These are phyloP conservation scores for Poeciliopsis presidionis DNA, from an alignment of 2,797 vertebrate species.

Conservation along the genomic window DNA sequence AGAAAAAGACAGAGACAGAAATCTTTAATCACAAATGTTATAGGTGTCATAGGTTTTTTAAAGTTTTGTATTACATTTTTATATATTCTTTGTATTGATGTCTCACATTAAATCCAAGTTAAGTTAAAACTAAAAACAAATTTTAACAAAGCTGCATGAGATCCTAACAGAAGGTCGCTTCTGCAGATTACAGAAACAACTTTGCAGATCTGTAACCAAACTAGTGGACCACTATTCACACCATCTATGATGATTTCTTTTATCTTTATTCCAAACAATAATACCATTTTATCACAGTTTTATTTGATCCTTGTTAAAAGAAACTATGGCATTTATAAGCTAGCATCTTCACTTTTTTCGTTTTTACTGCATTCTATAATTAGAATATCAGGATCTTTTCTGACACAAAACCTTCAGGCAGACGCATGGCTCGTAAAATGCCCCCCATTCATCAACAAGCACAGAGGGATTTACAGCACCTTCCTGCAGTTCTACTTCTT, in stretches of 20 bases:
- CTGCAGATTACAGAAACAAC: neutral
- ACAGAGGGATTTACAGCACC: neutral
- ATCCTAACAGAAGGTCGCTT: no score
- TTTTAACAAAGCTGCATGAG: neutral
- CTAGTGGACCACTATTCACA: neutral
- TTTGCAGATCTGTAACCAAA: neutral
- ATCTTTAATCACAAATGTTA: neutral
- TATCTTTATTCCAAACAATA: neutral
- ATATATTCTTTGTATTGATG: no score
- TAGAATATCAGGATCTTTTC: conserved; percentile 1
- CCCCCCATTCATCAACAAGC: neutral
- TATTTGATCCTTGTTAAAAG: neutral
- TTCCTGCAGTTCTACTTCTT: conserved; percentile 1
- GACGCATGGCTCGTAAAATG: neutral
- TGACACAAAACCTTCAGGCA: conserved; percentile 1
- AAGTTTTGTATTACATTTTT: neutral
- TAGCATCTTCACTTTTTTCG: neutral
- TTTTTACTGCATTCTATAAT: neutral
- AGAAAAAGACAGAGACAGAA: neutral
- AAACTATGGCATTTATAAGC: neutral
- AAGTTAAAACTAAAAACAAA: neutral
- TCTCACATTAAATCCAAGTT: neutral
- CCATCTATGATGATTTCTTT: neutral
- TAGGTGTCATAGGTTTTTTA: neutral
- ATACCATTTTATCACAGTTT: neutral